phyloP scores from a whole-genome alignment of 2,888 invertebrate genomes.

The Germaria angustata region DNA sequence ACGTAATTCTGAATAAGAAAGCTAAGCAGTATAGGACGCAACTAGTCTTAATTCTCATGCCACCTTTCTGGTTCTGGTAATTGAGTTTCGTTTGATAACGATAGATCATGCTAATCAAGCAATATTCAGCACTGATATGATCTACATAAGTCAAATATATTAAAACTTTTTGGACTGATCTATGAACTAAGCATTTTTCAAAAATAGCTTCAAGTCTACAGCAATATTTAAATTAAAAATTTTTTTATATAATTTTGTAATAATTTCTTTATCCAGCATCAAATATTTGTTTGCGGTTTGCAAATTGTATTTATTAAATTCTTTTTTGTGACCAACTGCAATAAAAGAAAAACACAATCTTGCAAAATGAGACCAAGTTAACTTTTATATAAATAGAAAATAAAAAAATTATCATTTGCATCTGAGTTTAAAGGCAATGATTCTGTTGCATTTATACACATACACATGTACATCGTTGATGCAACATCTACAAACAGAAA shows the following conservation, averaged over 20 bases:
- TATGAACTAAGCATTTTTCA: no score
- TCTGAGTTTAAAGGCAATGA: background rate
- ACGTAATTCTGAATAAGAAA: no score
- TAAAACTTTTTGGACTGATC: no score
- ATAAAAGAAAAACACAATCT: background rate
- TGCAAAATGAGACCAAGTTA: background rate
- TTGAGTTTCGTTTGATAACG: no score
- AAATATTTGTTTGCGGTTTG: slow-evolving; percentile 15
- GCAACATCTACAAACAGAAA: background rate
- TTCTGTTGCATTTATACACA: background rate
- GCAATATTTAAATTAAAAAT: background rate
- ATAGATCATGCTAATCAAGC: no score
- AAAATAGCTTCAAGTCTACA: no score
- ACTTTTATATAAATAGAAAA: background rate
- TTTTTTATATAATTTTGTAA: background rate
- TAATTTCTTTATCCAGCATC: background rate
- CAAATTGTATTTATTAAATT: background rate
- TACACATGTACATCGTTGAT: background rate
- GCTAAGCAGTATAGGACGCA: no score
- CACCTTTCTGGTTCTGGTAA: no score
- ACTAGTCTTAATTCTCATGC: no score
- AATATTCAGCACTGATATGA: no score
- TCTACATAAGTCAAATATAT: no score
- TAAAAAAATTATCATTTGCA: background rate
- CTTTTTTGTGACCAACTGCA: background rate